A percentile compares a stretch with the other conserved stretches of the same genome.
These are phyloP conservation scores for Plebejus argus DNA, from an alignment of 2,888 invertebrate genomes.

Conservation along the genomic window DNA sequence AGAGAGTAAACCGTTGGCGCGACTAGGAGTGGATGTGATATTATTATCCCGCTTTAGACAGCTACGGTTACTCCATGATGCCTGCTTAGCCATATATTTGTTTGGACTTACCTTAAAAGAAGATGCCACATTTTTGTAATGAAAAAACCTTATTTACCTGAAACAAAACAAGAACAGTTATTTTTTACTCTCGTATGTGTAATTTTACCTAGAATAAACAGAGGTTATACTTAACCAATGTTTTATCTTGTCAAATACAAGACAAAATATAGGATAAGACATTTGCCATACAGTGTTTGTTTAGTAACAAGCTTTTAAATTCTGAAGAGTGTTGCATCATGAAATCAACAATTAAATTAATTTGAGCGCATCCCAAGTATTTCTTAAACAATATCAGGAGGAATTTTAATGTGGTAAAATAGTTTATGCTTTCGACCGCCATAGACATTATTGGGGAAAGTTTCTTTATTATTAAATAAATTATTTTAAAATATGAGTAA, in stretches of 20 bases:
- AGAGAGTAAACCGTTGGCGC: no score
- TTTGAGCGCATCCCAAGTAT: background rate
- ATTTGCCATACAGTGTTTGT: no score
- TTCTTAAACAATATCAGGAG: background rate
- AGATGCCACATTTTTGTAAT: background rate
- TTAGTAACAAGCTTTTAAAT: no score
- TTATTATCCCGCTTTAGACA: no score
- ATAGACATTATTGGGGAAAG: background rate
- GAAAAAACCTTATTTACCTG: background rate
- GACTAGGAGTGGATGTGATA: no score
- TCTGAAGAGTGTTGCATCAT: background rate
- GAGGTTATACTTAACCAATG: background rate
- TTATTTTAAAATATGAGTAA: background rate
- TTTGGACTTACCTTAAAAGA: background rate
- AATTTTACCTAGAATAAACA: no score
- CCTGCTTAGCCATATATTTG: no score
- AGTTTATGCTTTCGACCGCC: background rate
- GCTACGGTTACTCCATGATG: no score
- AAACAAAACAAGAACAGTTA: background rate
- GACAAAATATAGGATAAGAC: no score
- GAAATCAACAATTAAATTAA: background rate
- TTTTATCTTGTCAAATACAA: no score
- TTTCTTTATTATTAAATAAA: background rate
- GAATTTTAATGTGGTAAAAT: slow-evolving; percentile 1
- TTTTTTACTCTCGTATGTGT: no score